Evolutionary conservation across 2,888 invertebrate species (phyloP), one percentile per base, ranked within the genome.

Genomic region (Pasiphila rectangulata): DNA sequence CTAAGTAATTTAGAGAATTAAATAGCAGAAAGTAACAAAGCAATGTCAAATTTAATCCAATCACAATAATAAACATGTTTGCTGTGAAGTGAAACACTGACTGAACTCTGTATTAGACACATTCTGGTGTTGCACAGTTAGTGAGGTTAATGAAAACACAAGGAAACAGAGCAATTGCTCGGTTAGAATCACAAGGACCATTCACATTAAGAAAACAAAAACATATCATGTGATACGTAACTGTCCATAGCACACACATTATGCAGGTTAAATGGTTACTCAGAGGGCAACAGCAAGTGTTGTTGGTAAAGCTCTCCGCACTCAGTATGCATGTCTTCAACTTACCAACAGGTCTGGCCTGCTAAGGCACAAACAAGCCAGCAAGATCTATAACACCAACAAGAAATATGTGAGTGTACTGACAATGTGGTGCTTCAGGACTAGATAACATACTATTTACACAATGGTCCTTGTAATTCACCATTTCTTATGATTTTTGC

Each of bases 331-430:
- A 70, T 68, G 63, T 83, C 79, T 83, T 85, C 79, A 72, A 92
- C 92, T 92, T 92, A 92, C 92, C 92, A 92, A 90, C 88, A 92
- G 91, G 90, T 92, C 92, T 92, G 92, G 92, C 92, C 92, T 92
- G 87, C 89, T 89, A 90, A 92, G 91, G 92, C 91, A 92, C 91
- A 92, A 91, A 91, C 92, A 92, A 91, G 92, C 92, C 91, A 92
- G 91, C 91, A 92, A 91, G 88, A 92, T 92, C 92, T 92, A 92
- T 89, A 92, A 92, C 91, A 90, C 85, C 87, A 91, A 90, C 81
- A 76, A 85, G 77, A 86, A 83, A 80, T 69, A 80, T 75, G 69
- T 84, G 70, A 86, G 82, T 61, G 66, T 72, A 79, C 75, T 78
- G 77, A 76, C 76, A 79, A 82, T 83, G 84, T 83, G 82, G 79